Evolutionary conservation across 2,888 invertebrate species (phyloP).

Genomic region (Oconnorella tubifera): DNA sequence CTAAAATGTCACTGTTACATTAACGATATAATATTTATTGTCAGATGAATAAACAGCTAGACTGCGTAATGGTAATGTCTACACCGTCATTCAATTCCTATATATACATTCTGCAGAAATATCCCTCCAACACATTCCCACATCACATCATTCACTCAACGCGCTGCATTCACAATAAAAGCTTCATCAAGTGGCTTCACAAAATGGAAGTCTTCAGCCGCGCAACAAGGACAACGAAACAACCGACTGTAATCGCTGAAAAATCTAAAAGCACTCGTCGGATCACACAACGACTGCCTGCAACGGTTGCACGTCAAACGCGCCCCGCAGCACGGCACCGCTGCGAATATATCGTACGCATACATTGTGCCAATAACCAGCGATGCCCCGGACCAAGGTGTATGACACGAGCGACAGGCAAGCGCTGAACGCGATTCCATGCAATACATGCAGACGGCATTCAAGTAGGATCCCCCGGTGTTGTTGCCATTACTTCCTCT

Average conservation of each 20-base stretch:
- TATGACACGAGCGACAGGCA: slow-evolving; percentile 48
- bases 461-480: slow-evolving; percentile 68
- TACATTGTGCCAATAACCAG: slow-evolving; percentile 85
- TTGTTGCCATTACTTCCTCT: neutral
- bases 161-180: neutral
- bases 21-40: no score
- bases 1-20: no score
- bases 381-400: slow-evolving; percentile 71
- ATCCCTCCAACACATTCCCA: no score
- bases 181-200: slow-evolving; percentile 71
- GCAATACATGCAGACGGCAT: slow-evolving; percentile 85
- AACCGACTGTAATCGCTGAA: slow-evolving; percentile 85
- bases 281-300: slow-evolving; percentile 55
- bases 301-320: slow-evolving; percentile 91
- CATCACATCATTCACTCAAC: neutral
- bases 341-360: slow-evolving; percentile 96
- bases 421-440: slow-evolving; percentile 67
- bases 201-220: slow-evolving; percentile 86
- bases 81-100: no score
- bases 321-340: slow-evolving; percentile 90
- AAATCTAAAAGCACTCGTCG: slow-evolving; percentile 65
- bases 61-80: no score
- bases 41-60: no score
- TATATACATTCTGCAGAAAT: no score
- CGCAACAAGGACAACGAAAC: slow-evolving; percentile 86